Conservation (phyloP, 1,140 invertebrate species). For the Anastatus disparis region DNA sequence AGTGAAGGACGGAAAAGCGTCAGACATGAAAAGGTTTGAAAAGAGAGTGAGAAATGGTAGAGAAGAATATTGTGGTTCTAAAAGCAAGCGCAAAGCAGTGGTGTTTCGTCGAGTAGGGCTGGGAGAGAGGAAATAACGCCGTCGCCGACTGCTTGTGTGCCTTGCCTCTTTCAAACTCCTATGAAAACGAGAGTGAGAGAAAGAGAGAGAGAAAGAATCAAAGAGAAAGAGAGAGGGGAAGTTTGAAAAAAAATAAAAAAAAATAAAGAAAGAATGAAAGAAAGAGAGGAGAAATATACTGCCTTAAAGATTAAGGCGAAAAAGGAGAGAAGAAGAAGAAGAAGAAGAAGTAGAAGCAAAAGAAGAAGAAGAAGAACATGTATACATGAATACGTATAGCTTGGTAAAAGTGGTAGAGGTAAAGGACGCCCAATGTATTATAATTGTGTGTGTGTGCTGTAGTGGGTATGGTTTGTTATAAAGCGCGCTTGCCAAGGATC, state of each 20-base stretch:
- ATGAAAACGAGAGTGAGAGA: conserved; percentile 35
- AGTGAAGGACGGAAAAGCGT: conserved; percentile 13
- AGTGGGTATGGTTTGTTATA: too few relatives aligned
- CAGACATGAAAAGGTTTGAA: too few relatives aligned
- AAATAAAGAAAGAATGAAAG: not conserved
- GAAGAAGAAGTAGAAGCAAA: too few relatives aligned
- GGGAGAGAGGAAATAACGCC: conserved; percentile 35
- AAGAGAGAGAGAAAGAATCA: conserved; percentile 13
- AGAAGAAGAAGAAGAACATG: too few relatives aligned
- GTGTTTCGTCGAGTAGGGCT: conserved; percentile 12
- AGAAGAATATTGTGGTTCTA: too few relatives aligned
- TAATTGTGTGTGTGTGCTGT: too few relatives aligned
- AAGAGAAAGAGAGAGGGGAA: conserved; percentile 20
- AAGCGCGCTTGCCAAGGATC: conserved; percentile 6
- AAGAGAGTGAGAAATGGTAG: too few relatives aligned
- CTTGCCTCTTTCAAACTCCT: conserved; percentile 9
- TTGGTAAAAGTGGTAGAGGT: conserved; percentile 21
- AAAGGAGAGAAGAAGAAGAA: conserved; percentile 22
- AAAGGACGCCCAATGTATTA: conserved; percentile 25
- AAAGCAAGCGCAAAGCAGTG: conserved; percentile 1
- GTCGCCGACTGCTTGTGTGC: conserved; percentile 10
- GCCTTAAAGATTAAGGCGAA: conserved; percentile 33
- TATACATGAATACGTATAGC: not conserved
- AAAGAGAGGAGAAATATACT: not conserved
- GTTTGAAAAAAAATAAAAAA: not conserved